These are phyloP conservation scores for Actinemys pallida DNA, from an alignment of 2,113 vertebrate genomes.

Conservation along the genomic window DNA sequence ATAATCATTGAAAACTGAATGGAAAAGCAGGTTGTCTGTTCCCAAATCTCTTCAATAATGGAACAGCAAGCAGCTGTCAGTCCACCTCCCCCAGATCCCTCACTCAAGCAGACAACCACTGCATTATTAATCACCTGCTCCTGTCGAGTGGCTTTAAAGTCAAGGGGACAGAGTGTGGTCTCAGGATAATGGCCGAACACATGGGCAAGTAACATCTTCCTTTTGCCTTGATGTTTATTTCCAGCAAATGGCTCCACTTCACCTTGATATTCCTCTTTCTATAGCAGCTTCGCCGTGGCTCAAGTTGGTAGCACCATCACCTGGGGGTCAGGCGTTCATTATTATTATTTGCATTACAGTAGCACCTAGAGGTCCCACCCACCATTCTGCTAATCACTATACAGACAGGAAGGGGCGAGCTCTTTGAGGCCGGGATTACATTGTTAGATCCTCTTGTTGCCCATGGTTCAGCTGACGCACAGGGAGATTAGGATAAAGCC, in stretches of 20 bases:
- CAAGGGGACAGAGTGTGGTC: background rate
- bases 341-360: accelerated
- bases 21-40: slow-evolving; percentile 52
- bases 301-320: background rate
- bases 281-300: accelerated
- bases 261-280: accelerated
- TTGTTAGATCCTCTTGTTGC: background rate
- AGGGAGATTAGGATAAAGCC: background rate
- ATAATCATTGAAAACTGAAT: slow-evolving; percentile 44
- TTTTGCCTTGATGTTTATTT: background rate
- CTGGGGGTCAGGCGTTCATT: background rate
- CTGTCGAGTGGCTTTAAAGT: background rate
- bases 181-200: slow-evolving; percentile 30
- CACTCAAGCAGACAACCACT: slow-evolving; percentile 40
- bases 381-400: accelerated
- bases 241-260: background rate
- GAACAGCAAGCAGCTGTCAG: slow-evolving; percentile 64
- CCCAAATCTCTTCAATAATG: slow-evolving; percentile 58
- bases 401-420: background rate
- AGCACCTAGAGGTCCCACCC: background rate
- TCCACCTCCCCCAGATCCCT: slow-evolving; percentile 22
- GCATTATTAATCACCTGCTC: slow-evolving; percentile 50
- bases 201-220: slow-evolving; percentile 20
- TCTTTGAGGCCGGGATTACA: accelerated
- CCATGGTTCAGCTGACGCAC: background rate